Conservation (phyloP, 2,888 invertebrate genomes). For the Herminia tarsipennalis region DNA sequence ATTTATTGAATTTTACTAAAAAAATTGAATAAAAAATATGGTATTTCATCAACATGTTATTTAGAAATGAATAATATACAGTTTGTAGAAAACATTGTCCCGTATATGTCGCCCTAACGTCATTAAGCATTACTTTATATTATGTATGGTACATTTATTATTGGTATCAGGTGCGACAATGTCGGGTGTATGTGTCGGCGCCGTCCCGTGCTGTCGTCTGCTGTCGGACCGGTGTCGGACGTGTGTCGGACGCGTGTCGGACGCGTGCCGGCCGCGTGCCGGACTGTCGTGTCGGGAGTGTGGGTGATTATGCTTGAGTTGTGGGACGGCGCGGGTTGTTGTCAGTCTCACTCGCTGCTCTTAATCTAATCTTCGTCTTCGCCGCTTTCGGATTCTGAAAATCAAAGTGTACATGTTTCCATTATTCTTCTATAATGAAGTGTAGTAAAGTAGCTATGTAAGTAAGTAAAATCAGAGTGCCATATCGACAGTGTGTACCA, state of each 20-base stretch:
- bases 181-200: slow-evolving; percentile 32
- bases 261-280: slow-evolving; percentile 5
- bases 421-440: no score
- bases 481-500: slow-evolving; percentile 66
- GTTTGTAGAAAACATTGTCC: slow-evolving; percentile 74
- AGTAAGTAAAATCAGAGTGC: slow-evolving; percentile 79
- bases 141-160: slow-evolving; percentile 53
- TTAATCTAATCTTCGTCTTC: slow-evolving; percentile 84
- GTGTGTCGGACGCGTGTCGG: slow-evolving; percentile 8
- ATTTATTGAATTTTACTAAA: slow-evolving; percentile 84
- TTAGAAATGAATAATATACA: slow-evolving; percentile 83
- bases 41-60: slow-evolving; percentile 83
- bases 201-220: slow-evolving; percentile 31
- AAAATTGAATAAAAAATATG: slow-evolving; percentile 86
- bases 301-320: slow-evolving; percentile 41
- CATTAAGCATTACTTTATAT: slow-evolving; percentile 44
- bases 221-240: slow-evolving; percentile 16
- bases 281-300: slow-evolving; percentile 2
- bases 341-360: slow-evolving; percentile 83
- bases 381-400: slow-evolving; percentile 82
- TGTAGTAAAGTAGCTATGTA: no score
- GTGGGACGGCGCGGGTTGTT: slow-evolving; percentile 53
- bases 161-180: slow-evolving; percentile 37
- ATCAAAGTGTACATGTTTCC: slow-evolving; percentile 30
- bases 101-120: slow-evolving; percentile 49